Percentiles rank a stretch among this genome's conserved stretches.
phyloP scores from a whole-genome alignment of 2,888 invertebrate species.

The Agrenia bidenticulata region DNA sequence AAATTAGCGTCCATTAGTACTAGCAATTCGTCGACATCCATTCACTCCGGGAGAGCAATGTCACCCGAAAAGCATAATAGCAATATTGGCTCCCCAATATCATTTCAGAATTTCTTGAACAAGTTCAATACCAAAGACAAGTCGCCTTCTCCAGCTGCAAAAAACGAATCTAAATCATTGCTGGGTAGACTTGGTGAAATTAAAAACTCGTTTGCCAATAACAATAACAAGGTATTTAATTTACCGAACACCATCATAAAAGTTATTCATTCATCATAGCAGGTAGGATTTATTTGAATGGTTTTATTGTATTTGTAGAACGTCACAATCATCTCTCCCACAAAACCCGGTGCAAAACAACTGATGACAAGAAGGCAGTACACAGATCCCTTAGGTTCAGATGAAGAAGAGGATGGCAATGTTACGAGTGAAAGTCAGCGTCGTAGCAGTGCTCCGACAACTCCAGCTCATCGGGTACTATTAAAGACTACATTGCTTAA shows the following conservation, averaged over 20 bases:
- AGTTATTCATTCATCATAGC: neutral
- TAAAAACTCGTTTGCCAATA: constrained; percentile 47
- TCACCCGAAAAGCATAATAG: constrained; percentile 47
- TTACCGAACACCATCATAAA: neutral
- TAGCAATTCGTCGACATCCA: constrained; percentile 49
- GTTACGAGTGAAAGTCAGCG: constrained; percentile 35
- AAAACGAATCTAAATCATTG: constrained; percentile 41
- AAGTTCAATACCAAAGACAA: constrained; percentile 46
- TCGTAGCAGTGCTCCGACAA: constrained; percentile 48
- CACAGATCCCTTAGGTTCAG: constrained; percentile 86
- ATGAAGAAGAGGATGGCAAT: constrained; percentile 69
- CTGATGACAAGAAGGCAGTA: constrained; percentile 83
- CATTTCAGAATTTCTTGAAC: constrained; percentile 51
- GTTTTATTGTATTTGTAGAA: constrained; percentile 5
- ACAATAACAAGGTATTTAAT: constrained; percentile 46
- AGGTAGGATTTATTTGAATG: too few species aligned
- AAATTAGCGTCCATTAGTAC: constrained; percentile 41
- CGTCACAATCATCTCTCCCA: neutral
- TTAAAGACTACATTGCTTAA: neutral
- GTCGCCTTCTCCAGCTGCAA: constrained; percentile 37
- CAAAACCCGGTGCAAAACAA: constrained; percentile 27
- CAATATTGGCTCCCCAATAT: constrained; percentile 46
- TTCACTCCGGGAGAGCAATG: constrained; percentile 36
- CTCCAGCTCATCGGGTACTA: constrained; percentile 45
- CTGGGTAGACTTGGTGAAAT: constrained; percentile 49